phyloP scores from a whole-genome alignment of 2,888 invertebrate species.

The Erebia ligea region DNA sequence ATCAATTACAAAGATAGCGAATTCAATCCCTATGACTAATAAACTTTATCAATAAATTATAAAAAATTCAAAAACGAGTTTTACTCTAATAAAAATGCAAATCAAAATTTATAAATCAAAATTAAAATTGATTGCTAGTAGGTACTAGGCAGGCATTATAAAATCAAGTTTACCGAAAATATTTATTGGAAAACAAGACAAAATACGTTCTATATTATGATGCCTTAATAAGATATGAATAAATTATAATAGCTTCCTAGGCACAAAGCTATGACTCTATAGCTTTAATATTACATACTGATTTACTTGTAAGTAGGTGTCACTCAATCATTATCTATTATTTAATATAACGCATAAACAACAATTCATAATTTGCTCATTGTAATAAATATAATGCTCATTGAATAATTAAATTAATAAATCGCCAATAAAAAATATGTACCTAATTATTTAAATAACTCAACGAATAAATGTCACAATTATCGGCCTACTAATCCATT shows the following conservation, averaged over 20 bases:
- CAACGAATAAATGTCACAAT: slow-evolving; percentile 9
- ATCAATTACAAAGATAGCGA: too few relatives aligned
- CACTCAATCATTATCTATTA: too few relatives aligned
- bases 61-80: slow-evolving; percentile 5
- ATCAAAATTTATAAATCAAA: slow-evolving; percentile 17
- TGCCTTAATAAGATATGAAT: slow-evolving; percentile 10
- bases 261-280: too few relatives aligned
- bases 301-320: too few relatives aligned
- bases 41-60: too few relatives aligned
- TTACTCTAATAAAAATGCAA: slow-evolving; percentile 21
- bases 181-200: slow-evolving; percentile 16
- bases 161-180: slow-evolving; percentile 7
- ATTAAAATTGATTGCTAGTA: slow-evolving; percentile 20
- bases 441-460: not conserved
- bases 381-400: not conserved
- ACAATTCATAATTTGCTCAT: not conserved
- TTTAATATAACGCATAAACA: not conserved
- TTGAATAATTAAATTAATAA: not conserved
- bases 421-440: not conserved
- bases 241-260: slow-evolving; percentile 12
- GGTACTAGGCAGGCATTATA: not conserved
- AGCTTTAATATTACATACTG: too few relatives aligned
- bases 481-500: slow-evolving; percentile 6
- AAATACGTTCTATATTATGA: not conserved
- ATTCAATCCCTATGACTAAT: too few relatives aligned